Conservation (phyloP, 64 coral and sea anemone species). For the Pocillopora damicornis region DNA sequence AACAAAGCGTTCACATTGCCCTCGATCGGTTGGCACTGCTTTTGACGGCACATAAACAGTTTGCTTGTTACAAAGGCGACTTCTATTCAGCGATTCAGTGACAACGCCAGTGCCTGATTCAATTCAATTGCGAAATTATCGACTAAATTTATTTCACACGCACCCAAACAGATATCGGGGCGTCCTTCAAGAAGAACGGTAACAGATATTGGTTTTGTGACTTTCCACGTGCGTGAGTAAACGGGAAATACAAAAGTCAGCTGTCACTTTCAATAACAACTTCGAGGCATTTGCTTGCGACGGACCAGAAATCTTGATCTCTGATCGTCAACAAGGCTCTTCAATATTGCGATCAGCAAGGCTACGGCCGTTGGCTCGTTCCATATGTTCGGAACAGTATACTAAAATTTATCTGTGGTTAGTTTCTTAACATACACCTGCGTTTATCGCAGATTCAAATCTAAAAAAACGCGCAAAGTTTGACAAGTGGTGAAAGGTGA, state of each 20-base stretch:
- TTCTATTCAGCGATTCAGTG: not conserved
- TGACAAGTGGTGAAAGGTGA: conserved; percentile 87
- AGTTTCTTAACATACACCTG: conserved; percentile 54
- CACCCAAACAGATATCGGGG: conserved; percentile 8
- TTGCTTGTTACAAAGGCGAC: not conserved
- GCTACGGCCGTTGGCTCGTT: not conserved
- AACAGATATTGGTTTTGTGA: conserved; percentile 31
- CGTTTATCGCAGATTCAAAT: conserved; percentile 78
- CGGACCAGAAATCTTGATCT: conserved; percentile 52
- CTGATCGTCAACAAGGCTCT: conserved; percentile 1
- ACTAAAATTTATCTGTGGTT: conserved; percentile 49
- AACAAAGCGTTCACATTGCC: conserved; percentile 51
- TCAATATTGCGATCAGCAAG: not conserved
- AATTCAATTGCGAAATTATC: conserved; percentile 28
- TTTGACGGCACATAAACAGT: conserved; percentile 56
- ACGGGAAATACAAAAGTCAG: conserved; percentile 39
- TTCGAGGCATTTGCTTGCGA: conserved; percentile 41
- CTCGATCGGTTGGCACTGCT: conserved; percentile 36
- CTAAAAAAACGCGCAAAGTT: conserved; percentile 90
- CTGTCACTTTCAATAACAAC: conserved; percentile 52
- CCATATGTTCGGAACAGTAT: not conserved
- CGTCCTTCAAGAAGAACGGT: not conserved
- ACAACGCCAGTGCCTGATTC: not conserved
- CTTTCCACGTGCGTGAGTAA: conserved; percentile 38
- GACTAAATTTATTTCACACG: conserved; percentile 20